Evolutionary conservation across 2,888 invertebrate genomes (phyloP).

Genomic region (Plebejus anna): DNA sequence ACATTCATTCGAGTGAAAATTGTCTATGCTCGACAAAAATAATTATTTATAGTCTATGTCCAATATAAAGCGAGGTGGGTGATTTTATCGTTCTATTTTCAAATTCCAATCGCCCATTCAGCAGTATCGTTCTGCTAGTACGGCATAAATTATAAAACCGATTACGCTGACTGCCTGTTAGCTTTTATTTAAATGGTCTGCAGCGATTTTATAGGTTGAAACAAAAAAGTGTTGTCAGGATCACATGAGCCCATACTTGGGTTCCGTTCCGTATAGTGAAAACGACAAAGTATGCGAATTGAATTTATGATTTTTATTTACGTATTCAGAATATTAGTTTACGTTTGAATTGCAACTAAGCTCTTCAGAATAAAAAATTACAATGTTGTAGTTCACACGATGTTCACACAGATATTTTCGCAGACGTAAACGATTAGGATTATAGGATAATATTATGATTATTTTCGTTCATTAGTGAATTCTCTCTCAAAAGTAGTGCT

Average conservation of each 20-base stretch:
- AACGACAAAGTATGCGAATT: not conserved
- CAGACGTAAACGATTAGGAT: too few relatives aligned
- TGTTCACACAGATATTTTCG: too few relatives aligned
- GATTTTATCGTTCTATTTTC: constrained; percentile 27
- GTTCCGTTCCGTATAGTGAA: not conserved
- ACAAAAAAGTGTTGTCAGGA: constrained; percentile 5
- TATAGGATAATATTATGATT: too few relatives aligned
- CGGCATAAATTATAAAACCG: constrained; percentile 56
- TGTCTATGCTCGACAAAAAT: constrained; percentile 1
- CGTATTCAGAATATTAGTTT: too few relatives aligned
- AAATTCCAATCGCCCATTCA: constrained; percentile 39
- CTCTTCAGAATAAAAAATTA: too few relatives aligned
- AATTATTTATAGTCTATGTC: constrained; percentile 22
- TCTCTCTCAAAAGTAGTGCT: too few relatives aligned
- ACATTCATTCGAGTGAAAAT: not conserved
- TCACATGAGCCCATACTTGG: not conserved
- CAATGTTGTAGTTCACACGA: too few relatives aligned
- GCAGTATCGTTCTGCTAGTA: constrained; percentile 45
- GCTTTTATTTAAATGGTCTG: constrained; percentile 46
- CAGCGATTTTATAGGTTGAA: not conserved
- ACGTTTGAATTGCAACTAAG: too few relatives aligned
- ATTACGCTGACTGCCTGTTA: constrained; percentile 52
- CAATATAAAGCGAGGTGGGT: constrained; percentile 3
- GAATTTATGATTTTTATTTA: not conserved
- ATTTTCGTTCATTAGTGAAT: too few relatives aligned